A percentile compares a stretch with the other conserved stretches of the same genome.
Evolutionary conservation across 2,797 vertebrate genomes (phyloP).

Genomic region (Dicrostonyx torquatus): DNA sequence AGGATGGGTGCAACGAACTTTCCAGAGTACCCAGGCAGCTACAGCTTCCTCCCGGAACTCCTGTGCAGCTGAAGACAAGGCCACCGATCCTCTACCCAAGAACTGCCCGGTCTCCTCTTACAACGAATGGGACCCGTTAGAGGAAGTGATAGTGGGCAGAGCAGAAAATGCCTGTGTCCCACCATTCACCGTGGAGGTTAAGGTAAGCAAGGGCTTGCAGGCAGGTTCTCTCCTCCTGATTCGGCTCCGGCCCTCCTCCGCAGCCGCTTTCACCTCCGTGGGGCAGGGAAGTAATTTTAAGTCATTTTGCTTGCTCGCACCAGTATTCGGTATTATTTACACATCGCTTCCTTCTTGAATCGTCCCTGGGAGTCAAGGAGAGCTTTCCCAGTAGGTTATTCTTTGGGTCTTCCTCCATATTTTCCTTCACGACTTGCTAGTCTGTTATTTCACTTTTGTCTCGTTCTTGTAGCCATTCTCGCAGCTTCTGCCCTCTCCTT

Average conservation of each 20-base stretch:
- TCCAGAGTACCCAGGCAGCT: constrained; percentile 94
- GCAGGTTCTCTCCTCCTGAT: neutral
- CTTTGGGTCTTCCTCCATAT: neutral
- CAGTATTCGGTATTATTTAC: neutral
- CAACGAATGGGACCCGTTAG: constrained; percentile 98
- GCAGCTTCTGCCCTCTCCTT: neutral
- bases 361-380: neutral
- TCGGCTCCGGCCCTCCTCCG: neutral
- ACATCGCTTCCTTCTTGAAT: neutral
- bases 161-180: constrained; percentile 96
- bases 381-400: neutral
- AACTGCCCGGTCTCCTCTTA: constrained; percentile 95
- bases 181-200: constrained; percentile 98
- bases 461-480: neutral
- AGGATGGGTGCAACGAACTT: constrained; percentile 93
- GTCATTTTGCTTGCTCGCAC: neutral
- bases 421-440: neutral
- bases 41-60: constrained; percentile 89
- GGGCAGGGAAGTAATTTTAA: neutral
- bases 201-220: constrained; percentile 87
- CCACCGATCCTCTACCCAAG: constrained; percentile 86
- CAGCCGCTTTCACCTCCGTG: neutral
- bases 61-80: constrained; percentile 88
- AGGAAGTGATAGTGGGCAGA: constrained; percentile 98
- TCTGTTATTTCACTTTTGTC: neutral